Percentiles rank a stretch among this genome's conserved stretches.
phyloP scores from a whole-genome alignment of 2,888 invertebrate species.

The Drosophila colorata region DNA sequence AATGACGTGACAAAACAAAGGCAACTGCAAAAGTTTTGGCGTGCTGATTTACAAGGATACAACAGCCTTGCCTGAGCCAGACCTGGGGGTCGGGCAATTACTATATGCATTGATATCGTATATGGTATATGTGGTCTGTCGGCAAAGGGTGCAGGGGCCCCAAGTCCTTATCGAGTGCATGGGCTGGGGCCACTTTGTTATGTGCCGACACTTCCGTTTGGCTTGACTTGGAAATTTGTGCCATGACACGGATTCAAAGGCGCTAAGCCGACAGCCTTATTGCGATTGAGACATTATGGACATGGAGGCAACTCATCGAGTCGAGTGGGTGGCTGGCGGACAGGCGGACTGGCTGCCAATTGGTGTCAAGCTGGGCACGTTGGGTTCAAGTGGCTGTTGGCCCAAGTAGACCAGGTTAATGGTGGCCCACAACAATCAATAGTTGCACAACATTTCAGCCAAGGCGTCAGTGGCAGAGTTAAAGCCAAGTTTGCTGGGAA shows the following conservation, averaged over 20 bases:
- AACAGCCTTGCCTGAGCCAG: constrained; percentile 43
- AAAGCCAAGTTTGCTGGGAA: constrained; percentile 33
- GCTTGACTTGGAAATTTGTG: constrained; percentile 71
- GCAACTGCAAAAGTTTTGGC: constrained; percentile 64
- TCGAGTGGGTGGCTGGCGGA: constrained; percentile 59
- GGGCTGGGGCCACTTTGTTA: constrained; percentile 65
- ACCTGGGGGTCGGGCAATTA: constrained; percentile 23
- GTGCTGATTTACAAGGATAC: constrained; percentile 75
- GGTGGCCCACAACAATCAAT: constrained; percentile 63
- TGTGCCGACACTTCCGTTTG: constrained; percentile 78
- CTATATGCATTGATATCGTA: constrained; percentile 37
- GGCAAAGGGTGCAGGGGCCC: constrained; percentile 3
- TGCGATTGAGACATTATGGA: constrained; percentile 80
- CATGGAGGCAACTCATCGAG: constrained; percentile 65
- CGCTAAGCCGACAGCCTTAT: constrained; percentile 69
- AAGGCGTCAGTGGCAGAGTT: constrained; percentile 13
- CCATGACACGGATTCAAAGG: constrained; percentile 77
- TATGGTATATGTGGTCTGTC: constrained; percentile 4
- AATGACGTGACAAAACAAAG: constrained; percentile 74
- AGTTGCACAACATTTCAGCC: constrained; percentile 39
- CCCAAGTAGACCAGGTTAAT: constrained; percentile 77
- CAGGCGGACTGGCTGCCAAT: constrained; percentile 28
- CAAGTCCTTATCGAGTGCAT: constrained; percentile 22
- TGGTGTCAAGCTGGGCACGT: constrained; percentile 66
- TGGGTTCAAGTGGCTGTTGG: constrained; percentile 69